These are phyloP conservation scores for Aethes cnicana DNA, from an alignment of 2,888 invertebrate genomes.

Conservation along the genomic window DNA sequence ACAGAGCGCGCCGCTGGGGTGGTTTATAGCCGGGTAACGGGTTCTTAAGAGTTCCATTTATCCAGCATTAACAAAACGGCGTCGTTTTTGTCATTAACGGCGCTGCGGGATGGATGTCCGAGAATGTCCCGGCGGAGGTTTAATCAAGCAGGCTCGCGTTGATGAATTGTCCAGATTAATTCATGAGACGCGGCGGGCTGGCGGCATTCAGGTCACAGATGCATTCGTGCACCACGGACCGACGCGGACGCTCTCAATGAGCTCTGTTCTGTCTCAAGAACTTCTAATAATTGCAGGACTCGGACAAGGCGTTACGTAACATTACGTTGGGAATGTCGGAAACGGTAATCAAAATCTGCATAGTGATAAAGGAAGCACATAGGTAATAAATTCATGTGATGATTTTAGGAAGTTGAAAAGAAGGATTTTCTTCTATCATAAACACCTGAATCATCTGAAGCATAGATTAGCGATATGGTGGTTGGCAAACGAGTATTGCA, in stretches of 20 bases:
- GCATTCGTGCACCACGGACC: slow-evolving; percentile 50
- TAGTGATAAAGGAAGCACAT: slow-evolving; percentile 20
- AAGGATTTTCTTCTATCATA: slow-evolving; percentile 24
- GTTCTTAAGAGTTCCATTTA: slow-evolving; percentile 34
- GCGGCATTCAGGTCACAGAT: slow-evolving; percentile 74
- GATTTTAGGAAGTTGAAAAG: slow-evolving; percentile 25
- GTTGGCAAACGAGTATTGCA: neutral
- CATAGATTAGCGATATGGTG: slow-evolving; percentile 1
- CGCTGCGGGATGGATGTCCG: slow-evolving; percentile 32
- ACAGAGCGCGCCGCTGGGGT: neutral
- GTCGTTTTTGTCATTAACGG: slow-evolving; percentile 23
- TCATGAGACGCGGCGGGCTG: slow-evolving; percentile 57
- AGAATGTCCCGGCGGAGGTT: slow-evolving; percentile 39
- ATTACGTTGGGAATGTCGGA: slow-evolving; percentile 15
- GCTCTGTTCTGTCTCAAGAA: slow-evolving; percentile 57
- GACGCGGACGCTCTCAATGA: slow-evolving; percentile 64
- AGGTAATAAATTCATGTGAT: slow-evolving; percentile 12
- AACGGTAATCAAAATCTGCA: slow-evolving; percentile 18
- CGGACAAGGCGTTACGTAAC: slow-evolving; percentile 31
- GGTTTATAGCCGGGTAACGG: slow-evolving; percentile 34
- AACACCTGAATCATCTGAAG: slow-evolving; percentile 8
- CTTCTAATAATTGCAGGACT: slow-evolving; percentile 50
- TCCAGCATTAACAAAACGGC: slow-evolving; percentile 13
- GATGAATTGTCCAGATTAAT: slow-evolving; percentile 72
- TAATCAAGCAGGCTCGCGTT: slow-evolving; percentile 57